These are phyloP conservation scores for Macropodus opercularis DNA, from an alignment of 2,797 vertebrate genomes.

Conservation along the genomic window DNA sequence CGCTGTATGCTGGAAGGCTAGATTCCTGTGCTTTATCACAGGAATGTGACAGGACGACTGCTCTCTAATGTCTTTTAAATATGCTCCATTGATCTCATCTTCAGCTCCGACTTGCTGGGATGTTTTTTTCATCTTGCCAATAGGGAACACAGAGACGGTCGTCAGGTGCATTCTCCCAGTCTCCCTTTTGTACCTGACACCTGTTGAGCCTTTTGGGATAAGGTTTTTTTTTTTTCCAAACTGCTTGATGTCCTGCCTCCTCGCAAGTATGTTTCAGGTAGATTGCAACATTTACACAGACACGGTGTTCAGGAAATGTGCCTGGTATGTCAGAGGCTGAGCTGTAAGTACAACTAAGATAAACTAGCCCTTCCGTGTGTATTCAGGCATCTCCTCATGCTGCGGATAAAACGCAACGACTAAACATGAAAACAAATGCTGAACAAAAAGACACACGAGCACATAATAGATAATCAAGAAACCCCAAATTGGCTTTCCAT, in stretches of 20 bases:
- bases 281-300: conserved; percentile 68
- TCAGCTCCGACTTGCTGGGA: conserved; percentile 58
- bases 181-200: conserved; percentile 57
- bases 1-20: conserved; percentile 63
- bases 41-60: conserved; percentile 68
- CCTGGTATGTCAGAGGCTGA: conserved; percentile 22
- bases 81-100: conserved; percentile 73
- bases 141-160: conserved; percentile 56
- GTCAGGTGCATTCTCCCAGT: conserved; percentile 62
- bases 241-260: conserved; percentile 54
- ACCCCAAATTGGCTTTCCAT: conserved; percentile 46
- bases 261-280: conserved; percentile 64
- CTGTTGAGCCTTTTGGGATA: conserved; percentile 72
- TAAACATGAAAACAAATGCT: conserved; percentile 37
- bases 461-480: conserved; percentile 43
- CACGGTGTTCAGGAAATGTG: conserved; percentile 32
- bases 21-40: conserved; percentile 69
- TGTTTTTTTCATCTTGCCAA: conserved; percentile 57
- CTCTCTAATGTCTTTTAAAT: conserved; percentile 78
- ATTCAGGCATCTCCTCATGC: conserved; percentile 4
- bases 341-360: conserved; percentile 14
- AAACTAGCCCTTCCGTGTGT: conserved; percentile 4
- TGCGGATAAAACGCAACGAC: conserved; percentile 8
- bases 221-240: conserved; percentile 64
- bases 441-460: conserved; percentile 33